phyloP scores from a whole-genome alignment of 2,888 invertebrate species.

The Syrphus vitripennis region DNA sequence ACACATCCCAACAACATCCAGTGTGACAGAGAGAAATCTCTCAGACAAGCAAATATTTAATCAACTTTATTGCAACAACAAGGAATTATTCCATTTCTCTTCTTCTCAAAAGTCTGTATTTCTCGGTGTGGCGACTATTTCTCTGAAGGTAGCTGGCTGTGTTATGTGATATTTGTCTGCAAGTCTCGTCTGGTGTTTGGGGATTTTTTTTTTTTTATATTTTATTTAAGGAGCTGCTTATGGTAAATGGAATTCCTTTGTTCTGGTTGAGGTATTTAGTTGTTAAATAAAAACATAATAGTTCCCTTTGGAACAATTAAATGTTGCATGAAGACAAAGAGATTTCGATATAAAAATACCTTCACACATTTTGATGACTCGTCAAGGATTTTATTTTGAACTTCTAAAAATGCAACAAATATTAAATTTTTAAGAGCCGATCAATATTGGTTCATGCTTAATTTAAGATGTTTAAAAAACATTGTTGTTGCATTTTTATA shows the following conservation, averaged over 20 bases:
- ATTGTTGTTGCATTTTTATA: too few relatives aligned
- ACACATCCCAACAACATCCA: not conserved
- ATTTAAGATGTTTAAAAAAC: too few relatives aligned
- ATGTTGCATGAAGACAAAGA: not conserved
- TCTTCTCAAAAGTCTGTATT: not conserved
- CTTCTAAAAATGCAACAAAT: not conserved
- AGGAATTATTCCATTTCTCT: conserved; percentile 11
- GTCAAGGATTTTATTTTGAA: not conserved
- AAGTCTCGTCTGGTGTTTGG: not conserved
- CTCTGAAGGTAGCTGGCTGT: too few relatives aligned
- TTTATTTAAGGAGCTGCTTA: not conserved
- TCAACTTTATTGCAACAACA: conserved; percentile 51
- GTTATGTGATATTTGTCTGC: not conserved
- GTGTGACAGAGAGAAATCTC: not conserved
- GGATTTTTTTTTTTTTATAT: too few relatives aligned
- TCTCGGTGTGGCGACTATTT: not conserved
- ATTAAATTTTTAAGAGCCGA: too few relatives aligned
- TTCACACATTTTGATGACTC: not conserved
- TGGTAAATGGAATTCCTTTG: not conserved
- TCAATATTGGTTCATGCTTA: too few relatives aligned
- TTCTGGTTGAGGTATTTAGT: not conserved
- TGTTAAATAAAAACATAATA: not conserved
- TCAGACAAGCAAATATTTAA: conserved; percentile 52
- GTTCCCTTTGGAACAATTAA: not conserved
- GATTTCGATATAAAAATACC: not conserved